A percentile compares a stretch with the other conserved stretches of the same genome.
Evolutionary conservation across 2,888 invertebrate species (phyloP).

Genomic region (Lysandra bellargus): DNA sequence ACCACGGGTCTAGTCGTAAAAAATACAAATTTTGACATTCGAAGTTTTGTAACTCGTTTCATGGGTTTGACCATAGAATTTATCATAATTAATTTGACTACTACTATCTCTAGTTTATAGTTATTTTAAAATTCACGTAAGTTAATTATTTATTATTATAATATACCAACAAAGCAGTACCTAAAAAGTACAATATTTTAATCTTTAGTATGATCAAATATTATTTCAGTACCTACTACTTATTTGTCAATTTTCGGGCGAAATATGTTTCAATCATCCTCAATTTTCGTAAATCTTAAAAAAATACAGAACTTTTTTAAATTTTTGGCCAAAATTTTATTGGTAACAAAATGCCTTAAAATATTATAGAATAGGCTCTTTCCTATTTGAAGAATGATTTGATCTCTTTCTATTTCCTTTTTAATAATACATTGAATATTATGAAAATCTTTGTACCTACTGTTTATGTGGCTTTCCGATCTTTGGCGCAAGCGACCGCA

Average conservation of each 20-base stretch:
- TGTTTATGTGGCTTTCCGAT: not conserved
- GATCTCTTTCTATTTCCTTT: conserved; percentile 2
- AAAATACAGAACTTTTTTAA: not conserved
- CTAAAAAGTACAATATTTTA: not conserved
- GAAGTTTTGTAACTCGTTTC: not conserved
- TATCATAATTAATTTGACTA: not conserved
- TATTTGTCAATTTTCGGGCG: not conserved
- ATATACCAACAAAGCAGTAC: not conserved
- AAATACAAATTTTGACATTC: not conserved
- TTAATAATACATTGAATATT: not conserved
- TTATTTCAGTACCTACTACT: not conserved
- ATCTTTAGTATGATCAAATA: not conserved
- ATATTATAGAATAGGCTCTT: not conserved
- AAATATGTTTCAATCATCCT: not conserved
- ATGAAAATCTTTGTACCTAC: not conserved
- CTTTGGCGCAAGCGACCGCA: too few relatives aligned
- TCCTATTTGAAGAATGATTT: not conserved
- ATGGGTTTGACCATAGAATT: not conserved
- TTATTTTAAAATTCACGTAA: not conserved
- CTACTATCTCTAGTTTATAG: not conserved
- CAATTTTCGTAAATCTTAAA: not conserved
- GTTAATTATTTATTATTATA: not conserved
- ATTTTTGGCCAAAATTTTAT: not conserved
- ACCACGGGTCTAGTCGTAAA: too few relatives aligned
- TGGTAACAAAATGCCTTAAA: conserved; percentile 20